phyloP scores from a whole-genome alignment of 2,113 vertebrate genomes.

The Cyprinodon tularosa region DNA sequence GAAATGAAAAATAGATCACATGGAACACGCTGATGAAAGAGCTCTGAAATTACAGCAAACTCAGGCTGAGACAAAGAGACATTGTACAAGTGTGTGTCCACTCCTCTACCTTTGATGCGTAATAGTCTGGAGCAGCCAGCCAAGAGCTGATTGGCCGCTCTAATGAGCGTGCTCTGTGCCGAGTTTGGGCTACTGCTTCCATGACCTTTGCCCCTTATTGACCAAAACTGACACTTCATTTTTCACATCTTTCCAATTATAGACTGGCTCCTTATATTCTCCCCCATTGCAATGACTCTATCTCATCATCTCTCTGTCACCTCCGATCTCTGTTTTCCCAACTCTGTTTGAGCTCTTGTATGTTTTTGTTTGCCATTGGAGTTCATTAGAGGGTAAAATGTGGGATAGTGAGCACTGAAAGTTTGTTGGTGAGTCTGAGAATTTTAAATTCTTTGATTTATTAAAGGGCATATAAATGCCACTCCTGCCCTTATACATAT shows the following conservation, averaged over 20 bases:
- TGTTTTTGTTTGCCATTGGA: constrained; percentile 54
- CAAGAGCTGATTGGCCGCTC: constrained; percentile 88
- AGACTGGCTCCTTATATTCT: constrained; percentile 79
- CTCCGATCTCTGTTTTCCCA: constrained; percentile 8
- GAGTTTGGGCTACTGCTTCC: constrained; percentile 88
- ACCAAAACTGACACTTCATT: constrained; percentile 97
- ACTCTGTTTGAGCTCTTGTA: constrained; percentile 18
- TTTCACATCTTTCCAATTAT: constrained; percentile 98
- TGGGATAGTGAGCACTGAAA: constrained; percentile 5
- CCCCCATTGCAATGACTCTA: constrained; percentile 34
- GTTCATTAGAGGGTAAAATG: constrained; percentile 56
- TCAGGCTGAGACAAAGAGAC: constrained; percentile 38
- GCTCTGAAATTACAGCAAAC: constrained; percentile 29
- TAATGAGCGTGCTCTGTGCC: constrained; percentile 92
- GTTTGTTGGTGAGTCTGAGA: constrained; percentile 5
- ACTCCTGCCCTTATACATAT: background rate
- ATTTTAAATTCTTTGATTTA: constrained; percentile 15
- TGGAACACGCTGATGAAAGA: constrained; percentile 5
- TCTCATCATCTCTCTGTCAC: constrained; percentile 20
- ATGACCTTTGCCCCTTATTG: constrained; percentile 97
- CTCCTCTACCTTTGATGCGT: constrained; percentile 79
- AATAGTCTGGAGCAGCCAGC: constrained; percentile 88
- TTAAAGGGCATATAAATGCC: background rate
- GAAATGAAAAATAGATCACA: constrained; percentile 31
- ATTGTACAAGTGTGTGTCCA: constrained; percentile 27